These are phyloP conservation scores for Orientallactaga sibirica DNA, from an alignment of 2,797 vertebrate genomes.

Conservation along the genomic window DNA sequence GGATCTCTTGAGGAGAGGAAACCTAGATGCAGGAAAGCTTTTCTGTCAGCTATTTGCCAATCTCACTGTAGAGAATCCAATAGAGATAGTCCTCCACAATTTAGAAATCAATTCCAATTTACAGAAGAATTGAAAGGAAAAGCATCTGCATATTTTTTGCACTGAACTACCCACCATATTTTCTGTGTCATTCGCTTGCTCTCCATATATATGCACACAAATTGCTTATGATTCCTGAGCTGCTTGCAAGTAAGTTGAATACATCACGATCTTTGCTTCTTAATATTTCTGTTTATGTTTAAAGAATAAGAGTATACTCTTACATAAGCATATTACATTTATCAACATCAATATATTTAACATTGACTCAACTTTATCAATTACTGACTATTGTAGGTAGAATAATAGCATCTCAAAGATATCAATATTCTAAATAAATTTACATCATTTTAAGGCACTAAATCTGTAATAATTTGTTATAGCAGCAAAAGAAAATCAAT, in stretches of 20 bases:
- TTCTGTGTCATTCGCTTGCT: neutral
- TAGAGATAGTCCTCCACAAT: neutral
- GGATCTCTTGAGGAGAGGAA: neutral
- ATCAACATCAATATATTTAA: neutral
- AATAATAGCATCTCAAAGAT: neutral
- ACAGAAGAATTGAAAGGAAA: neutral
- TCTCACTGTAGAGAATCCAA: neutral
- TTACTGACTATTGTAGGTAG: neutral
- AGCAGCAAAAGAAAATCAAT: neutral
- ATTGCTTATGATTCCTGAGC: neutral
- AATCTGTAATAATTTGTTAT: neutral
- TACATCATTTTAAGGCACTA: conserved; percentile 4
- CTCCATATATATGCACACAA: too few relatives aligned
- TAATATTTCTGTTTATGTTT: neutral
- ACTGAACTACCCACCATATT: neutral
- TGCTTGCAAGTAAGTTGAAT: neutral
- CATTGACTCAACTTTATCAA: neutral
- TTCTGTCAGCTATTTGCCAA: neutral
- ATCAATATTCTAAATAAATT: neutral
- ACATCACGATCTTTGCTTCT: neutral
- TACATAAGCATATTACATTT: neutral
- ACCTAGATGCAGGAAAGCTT: neutral
- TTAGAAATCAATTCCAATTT: conserved; percentile 12
- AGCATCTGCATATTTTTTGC: neutral
- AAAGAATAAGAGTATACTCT: neutral